phyloP scores from a whole-genome alignment of 2,888 invertebrate species.

The Cantharis lateralis region DNA sequence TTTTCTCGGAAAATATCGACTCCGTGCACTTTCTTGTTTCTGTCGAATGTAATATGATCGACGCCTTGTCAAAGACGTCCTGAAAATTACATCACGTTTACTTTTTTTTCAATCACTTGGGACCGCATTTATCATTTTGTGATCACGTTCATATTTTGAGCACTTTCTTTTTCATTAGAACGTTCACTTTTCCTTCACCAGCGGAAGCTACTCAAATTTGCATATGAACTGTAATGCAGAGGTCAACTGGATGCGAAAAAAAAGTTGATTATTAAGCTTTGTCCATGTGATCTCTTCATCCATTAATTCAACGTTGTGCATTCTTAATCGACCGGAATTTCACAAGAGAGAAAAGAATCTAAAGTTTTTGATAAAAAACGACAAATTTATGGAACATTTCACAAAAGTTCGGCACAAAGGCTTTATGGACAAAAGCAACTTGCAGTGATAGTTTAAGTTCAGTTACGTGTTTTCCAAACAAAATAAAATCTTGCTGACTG shows the following conservation, averaged over 20 bases:
- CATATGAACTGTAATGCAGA: not conserved
- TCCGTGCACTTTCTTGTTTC: constrained; percentile 4
- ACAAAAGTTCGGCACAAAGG: not conserved
- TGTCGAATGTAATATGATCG: constrained; percentile 15
- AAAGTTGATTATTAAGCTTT: not conserved
- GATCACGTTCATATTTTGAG: not conserved
- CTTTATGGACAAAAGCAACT: not conserved
- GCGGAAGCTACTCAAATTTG: not conserved
- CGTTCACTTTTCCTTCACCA: not conserved
- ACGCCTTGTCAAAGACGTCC: constrained; percentile 10
- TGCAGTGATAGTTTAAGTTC: not conserved
- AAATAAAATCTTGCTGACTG: not conserved
- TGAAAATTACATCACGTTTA: constrained; percentile 4
- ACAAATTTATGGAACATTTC: not conserved
- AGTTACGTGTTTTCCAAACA: not conserved
- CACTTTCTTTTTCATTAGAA: not conserved
- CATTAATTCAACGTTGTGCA: too few species aligned
- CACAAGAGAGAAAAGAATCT: not conserved
- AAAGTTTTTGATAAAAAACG: not conserved
- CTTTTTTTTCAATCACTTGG: not conserved
- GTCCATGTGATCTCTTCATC: not conserved
- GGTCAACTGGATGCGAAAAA: not conserved
- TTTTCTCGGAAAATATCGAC: constrained; percentile 5
- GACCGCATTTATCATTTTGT: constrained; percentile 17
- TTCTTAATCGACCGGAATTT: not conserved